Evolutionary conservation across 2,797 vertebrate species (phyloP).

Genomic region (Tamandua tetradactyla): DNA sequence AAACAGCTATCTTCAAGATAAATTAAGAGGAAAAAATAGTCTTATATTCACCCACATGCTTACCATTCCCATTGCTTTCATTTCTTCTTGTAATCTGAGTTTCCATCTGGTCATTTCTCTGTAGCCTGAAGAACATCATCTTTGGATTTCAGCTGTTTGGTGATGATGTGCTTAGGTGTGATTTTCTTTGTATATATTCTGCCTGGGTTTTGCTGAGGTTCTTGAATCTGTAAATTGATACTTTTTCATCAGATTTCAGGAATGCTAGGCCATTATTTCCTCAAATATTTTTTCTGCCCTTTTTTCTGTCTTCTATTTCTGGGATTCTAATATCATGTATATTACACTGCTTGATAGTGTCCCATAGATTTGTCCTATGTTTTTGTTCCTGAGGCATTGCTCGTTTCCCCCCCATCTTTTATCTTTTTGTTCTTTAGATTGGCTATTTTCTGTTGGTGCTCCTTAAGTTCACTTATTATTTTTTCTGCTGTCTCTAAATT

Average conservation of each 20-base stretch:
- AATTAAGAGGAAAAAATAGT: not conserved
- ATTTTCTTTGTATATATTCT: not conserved
- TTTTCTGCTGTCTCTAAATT: not conserved
- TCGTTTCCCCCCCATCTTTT: not conserved
- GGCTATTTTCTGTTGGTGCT: not conserved
- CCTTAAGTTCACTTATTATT: conserved; percentile 11
- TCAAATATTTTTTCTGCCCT: not conserved
- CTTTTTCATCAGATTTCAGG: not conserved
- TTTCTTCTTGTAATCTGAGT: not conserved
- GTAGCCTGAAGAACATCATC: not conserved
- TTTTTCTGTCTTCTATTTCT: not conserved
- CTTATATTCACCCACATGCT: not conserved
- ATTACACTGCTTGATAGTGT: not conserved
- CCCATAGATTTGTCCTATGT: not conserved
- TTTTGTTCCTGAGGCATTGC: not conserved
- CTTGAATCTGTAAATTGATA: not conserved
- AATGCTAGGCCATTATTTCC: not conserved
- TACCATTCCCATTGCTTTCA: not conserved
- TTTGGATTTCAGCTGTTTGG: conserved; percentile 7
- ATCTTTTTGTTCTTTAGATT: conserved; percentile 2
- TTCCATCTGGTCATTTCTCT: not conserved
- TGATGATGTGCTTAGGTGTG: not conserved
- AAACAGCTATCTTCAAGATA: conserved; percentile 3
- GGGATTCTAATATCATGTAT: not conserved
- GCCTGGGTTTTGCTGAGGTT: conserved; percentile 20